Conservation (phyloP, 2,797 vertebrate genomes). For the Gymnodraco acuticeps region DNA sequence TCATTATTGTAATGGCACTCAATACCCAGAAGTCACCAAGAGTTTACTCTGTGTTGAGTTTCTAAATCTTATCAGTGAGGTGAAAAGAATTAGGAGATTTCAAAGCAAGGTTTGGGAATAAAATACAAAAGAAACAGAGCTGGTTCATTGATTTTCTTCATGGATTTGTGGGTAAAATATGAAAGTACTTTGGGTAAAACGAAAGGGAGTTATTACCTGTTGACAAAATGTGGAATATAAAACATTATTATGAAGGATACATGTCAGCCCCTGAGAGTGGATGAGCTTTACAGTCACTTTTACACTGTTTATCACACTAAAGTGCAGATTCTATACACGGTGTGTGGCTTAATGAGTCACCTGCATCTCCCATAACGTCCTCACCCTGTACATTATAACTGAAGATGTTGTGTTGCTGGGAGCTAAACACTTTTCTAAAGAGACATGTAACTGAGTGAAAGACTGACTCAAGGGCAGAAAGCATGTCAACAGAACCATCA, state of each 20-base stretch:
- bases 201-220: not conserved
- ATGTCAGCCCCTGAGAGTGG: not conserved
- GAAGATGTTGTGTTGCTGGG: not conserved
- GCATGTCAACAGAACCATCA: conserved; percentile 30
- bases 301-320: not conserved
- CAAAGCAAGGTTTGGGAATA: not conserved
- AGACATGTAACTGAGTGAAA: not conserved
- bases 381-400: not conserved
- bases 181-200: not conserved
- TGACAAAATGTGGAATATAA: not conserved
- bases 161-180: conserved; percentile 3
- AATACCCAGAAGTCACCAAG: not conserved
- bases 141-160: not conserved
- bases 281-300: not conserved
- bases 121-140: not conserved
- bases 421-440: conserved; percentile 15
- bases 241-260: conserved; percentile 8
- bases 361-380: not conserved
- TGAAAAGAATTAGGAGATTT: not conserved
- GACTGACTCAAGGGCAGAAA: conserved; percentile 26
- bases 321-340: not conserved
- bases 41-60: not conserved
- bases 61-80: not conserved
- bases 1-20: not conserved
- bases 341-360: not conserved